Percentiles rank a stretch among this genome's conserved stretches.
phyloP scores from a whole-genome alignment of 2,888 invertebrate species.

The Meandrusa payeni region DNA sequence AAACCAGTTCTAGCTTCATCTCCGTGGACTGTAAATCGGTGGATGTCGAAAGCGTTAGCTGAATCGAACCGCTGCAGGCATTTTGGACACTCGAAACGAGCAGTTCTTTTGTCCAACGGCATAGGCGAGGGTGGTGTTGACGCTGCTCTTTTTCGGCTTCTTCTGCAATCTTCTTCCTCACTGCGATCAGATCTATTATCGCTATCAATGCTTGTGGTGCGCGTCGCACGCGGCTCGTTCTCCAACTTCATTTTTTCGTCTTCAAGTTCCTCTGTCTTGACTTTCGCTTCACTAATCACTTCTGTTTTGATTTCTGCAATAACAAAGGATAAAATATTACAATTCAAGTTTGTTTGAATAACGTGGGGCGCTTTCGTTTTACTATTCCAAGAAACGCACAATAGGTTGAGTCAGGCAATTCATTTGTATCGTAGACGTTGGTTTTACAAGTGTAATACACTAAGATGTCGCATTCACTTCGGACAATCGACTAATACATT shows the following conservation, averaged over 20 bases:
- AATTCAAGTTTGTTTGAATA: conserved; percentile 61
- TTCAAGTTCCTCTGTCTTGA: conserved; percentile 47
- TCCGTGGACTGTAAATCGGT: conserved; percentile 83
- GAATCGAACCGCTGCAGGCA: conserved; percentile 89
- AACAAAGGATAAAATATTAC: conserved; percentile 47
- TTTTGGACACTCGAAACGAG: conserved; percentile 83
- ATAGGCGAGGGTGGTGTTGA: conserved; percentile 60
- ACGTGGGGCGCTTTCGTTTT: conserved; percentile 66
- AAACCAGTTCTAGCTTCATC: conserved; percentile 83
- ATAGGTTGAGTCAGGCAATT: conserved; percentile 73
- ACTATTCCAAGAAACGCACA: conserved; percentile 76
- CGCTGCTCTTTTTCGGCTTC: conserved; percentile 64
- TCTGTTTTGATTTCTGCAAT: conserved; percentile 79
- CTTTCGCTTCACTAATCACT: conserved; percentile 69
- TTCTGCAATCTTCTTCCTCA: conserved; percentile 63
- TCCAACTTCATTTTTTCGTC: conserved; percentile 56
- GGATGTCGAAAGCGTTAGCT: conserved; percentile 85
- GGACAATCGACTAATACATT: conserved; percentile 64
- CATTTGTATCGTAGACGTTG: conserved; percentile 51
- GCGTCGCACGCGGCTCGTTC: conserved; percentile 52
- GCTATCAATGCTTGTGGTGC: conserved; percentile 75
- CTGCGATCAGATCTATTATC: conserved; percentile 81
- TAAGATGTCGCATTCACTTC: conserved; percentile 49
- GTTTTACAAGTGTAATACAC: conserved; percentile 61
- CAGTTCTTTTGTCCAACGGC: conserved; percentile 62